Evolutionary conservation across 1,140 invertebrate genomes (phyloP), one percentile per base, ranked within the genome.

Genomic region (Microplitis mediator): DNA sequence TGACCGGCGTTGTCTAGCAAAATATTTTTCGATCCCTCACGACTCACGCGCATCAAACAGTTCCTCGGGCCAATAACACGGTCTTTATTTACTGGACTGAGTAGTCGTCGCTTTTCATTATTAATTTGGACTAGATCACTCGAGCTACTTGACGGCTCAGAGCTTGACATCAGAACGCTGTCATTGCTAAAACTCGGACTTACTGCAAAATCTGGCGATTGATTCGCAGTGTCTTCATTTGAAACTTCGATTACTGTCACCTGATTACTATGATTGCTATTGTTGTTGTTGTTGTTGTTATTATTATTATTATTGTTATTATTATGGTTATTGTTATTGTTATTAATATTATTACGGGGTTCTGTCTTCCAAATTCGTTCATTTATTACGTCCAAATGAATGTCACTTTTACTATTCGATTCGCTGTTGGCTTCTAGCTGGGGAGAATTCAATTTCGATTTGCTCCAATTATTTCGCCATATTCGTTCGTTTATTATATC

Each of bases 1-100:
- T 91, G 90, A 66, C 92, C 91, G 16, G 91, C 91, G 78, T 93
- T 94, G 81, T 94, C 93, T 8, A 95, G 81, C 1, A 94, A 82
- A 76, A 94, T 93, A 80, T 94, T 95, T 78, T 92, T 94, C 4
- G 92, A 92, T 0, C 92, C 92, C 2, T 67, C 54, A 4, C 89
- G 89, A 75, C 93, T 92, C 67, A 94, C 88, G 34, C 91, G 86
- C 74, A 94, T 88, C 6, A 93, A 91, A 78, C 93, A 94, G 74
- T 92, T 91, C 71, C 93, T 88, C 0, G 93, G 91, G 6, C 92
- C 91, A 6, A 86, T 86, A 34, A 84, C 58, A 71, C 86, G 36
- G 75, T 81, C 80, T 80, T 88, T 80, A 78, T 75, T 74, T 3
- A 64, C 60, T 5, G 34, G 39, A 16, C 65, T 74, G 70, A 71